Percentiles rank a stretch among this genome's conserved stretches.
Conservation (phyloP, 2,888 invertebrate genomes). For the Clepsis dumicolana region DNA sequence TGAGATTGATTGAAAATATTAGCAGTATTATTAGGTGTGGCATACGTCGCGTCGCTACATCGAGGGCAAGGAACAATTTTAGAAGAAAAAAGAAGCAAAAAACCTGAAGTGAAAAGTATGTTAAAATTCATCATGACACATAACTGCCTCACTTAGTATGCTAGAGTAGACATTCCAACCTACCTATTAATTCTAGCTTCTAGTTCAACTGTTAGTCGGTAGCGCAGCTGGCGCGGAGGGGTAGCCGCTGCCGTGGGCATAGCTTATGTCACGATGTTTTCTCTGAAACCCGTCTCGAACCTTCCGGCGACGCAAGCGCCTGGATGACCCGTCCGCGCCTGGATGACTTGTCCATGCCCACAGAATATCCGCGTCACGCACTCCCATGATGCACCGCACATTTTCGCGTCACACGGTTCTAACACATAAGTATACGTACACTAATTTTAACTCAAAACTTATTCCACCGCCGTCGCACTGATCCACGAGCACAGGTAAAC, state of each 20-base stretch:
- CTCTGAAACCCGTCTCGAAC: constrained; percentile 21
- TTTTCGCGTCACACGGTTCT: constrained; percentile 17
- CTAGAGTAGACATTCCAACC: not conserved
- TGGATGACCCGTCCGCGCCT: constrained; percentile 3
- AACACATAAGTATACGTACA: constrained; percentile 27
- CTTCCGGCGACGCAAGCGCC: constrained; percentile 17
- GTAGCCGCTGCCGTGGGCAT: not conserved
- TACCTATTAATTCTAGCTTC: not conserved
- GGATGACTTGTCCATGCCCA: constrained; percentile 9
- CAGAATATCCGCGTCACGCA: constrained; percentile 23
- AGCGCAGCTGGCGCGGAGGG: not conserved
- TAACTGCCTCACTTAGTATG: not conserved
- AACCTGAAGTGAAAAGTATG: too few species aligned
- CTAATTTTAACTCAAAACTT: constrained; percentile 11
- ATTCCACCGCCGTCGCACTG: constrained; percentile 37
- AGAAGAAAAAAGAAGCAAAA: too few species aligned
- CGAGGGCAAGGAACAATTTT: too few species aligned
- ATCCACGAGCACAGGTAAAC: constrained; percentile 28
- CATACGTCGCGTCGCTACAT: too few species aligned
- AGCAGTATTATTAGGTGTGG: too few species aligned
- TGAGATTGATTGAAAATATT: too few species aligned
- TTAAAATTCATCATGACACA: too few species aligned
- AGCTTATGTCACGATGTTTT: constrained; percentile 3
- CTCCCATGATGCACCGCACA: constrained; percentile 16
- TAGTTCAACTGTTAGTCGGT: not conserved